phyloP scores from a whole-genome alignment of 2,113 vertebrate genomes.

The Oriolus oriolus region DNA sequence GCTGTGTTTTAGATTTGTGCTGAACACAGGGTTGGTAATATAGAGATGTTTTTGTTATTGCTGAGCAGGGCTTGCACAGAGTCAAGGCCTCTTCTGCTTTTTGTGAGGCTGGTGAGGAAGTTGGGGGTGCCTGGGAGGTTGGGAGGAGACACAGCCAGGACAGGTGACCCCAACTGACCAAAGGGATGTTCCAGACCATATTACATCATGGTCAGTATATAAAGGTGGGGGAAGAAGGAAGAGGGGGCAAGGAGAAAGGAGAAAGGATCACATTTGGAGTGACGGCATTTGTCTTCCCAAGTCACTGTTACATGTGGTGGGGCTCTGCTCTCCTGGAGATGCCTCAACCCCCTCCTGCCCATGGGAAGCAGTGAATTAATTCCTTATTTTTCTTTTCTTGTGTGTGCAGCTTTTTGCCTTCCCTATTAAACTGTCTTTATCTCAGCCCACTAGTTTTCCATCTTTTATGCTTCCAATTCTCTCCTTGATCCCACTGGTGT shows the following conservation, averaged over 20 bases:
- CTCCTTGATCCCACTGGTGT: neutral
- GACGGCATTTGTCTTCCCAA: neutral
- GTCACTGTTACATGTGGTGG: neutral
- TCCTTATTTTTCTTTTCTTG: neutral
- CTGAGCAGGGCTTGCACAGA: neutral
- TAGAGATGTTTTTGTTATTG: neutral
- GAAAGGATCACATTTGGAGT: neutral
- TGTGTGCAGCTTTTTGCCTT: neutral
- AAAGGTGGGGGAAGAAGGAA: neutral
- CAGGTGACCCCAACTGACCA: neutral
- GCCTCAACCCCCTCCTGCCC: neutral
- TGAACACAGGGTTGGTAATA: neutral
- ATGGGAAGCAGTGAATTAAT: neutral
- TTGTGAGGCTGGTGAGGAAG: neutral
- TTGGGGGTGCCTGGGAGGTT: neutral
- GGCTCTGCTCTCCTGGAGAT: neutral
- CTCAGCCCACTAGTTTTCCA: neutral
- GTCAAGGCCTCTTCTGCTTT: neutral
- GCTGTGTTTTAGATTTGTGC: neutral
- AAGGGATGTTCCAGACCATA: neutral
- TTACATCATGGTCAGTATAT: neutral
- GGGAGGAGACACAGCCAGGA: neutral
- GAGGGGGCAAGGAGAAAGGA: neutral
- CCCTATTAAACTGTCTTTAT: neutral
- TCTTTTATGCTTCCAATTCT: neutral